Conservation (phyloP, 2,888 invertebrate genomes). For the Stratiomys singularior region DNA sequence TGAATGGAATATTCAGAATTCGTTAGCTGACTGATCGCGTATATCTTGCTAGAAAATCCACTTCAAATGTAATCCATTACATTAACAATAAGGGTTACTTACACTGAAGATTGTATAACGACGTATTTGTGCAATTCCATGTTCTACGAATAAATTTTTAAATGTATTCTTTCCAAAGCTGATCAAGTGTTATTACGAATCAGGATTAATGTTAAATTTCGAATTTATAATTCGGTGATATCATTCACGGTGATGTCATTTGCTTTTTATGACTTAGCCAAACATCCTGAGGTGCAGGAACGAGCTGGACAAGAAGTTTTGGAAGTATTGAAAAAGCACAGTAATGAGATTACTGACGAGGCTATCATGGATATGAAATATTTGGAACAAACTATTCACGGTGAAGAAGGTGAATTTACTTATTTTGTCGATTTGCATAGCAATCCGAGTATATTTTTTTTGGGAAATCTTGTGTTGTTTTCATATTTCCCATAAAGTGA, state of each 20-base stretch:
- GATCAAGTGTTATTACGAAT: constrained; percentile 12
- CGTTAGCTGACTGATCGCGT: too few species aligned
- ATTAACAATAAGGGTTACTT: too few species aligned
- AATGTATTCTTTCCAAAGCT: too few species aligned
- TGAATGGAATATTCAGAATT: too few species aligned
- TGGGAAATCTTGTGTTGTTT: not conserved
- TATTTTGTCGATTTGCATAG: too few species aligned
- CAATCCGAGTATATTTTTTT: too few species aligned
- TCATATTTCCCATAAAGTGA: not conserved
- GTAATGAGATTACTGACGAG: constrained; percentile 58
- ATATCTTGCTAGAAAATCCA: too few species aligned
- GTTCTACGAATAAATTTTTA: too few species aligned
- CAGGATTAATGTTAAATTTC: too few species aligned
- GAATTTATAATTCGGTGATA: constrained; percentile 58
- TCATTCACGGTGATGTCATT: constrained; percentile 58
- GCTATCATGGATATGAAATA: constrained; percentile 59
- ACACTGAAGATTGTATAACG: too few species aligned
- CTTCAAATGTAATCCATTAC: too few species aligned
- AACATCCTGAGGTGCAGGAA: constrained; percentile 57
- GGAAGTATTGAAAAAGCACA: constrained; percentile 53
- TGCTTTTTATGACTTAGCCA: constrained; percentile 57
- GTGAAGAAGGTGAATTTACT: constrained; percentile 52
- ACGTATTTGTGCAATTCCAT: too few species aligned
- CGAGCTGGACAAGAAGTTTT: constrained; percentile 55
- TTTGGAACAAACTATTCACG: constrained; percentile 58